Conservation (phyloP, 2,888 invertebrate species). For the Zaprionus lineosus region DNA sequence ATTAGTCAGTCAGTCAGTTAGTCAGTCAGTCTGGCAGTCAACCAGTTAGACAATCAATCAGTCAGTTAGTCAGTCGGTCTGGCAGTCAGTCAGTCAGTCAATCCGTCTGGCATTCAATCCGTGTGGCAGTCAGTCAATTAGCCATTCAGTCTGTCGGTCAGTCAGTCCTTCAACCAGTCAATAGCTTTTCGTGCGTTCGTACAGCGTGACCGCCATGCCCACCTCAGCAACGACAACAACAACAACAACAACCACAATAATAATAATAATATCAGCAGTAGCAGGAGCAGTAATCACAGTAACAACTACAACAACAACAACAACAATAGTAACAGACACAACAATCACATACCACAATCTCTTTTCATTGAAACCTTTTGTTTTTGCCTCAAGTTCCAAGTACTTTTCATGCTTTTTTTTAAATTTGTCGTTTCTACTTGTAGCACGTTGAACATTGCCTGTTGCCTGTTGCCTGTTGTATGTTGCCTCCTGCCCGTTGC, state of each 20-base stretch:
- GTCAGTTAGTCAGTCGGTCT: constrained; percentile 2
- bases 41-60: no score
- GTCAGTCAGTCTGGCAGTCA: constrained; percentile 7
- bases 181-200: constrained; percentile 72
- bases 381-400: constrained; percentile 39
- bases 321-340: constrained; percentile 20
- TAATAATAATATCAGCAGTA: constrained; percentile 31
- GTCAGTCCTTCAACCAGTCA: constrained; percentile 48
- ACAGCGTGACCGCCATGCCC: constrained; percentile 80
- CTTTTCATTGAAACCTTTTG: constrained; percentile 61
- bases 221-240: constrained; percentile 45
- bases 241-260: no score
- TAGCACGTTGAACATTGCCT: constrained; percentile 20
- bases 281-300: no score
- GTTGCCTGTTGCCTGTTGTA: constrained; percentile 8
- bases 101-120: constrained; percentile 68
- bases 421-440: constrained; percentile 66
- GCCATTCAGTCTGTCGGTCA: no score
- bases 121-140: constrained; percentile 23
- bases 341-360: constrained; percentile 58
- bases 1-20: constrained; percentile 4
- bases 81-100: constrained; percentile 17
- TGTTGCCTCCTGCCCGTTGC: constrained; percentile 6
- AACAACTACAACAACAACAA: constrained; percentile 19
- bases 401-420: constrained; percentile 63